Evolutionary conservation across 2,888 invertebrate species (phyloP), one percentile per base, ranked within the genome.

Genomic region (Noctua comes): DNA sequence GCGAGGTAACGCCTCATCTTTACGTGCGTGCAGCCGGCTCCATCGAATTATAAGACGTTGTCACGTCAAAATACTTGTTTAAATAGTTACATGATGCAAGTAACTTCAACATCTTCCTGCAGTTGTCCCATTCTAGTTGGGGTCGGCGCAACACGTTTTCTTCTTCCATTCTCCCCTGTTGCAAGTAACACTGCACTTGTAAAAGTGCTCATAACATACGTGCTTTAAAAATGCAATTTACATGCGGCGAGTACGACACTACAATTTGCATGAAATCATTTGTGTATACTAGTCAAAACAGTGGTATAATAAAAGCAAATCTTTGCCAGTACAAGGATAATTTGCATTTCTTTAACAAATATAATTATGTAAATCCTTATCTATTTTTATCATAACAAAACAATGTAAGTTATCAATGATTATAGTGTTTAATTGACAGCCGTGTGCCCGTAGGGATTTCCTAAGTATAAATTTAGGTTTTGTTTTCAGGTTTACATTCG

Each of bases 341-440:
- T 62, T 73, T 36, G 48, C 7, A 8, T 62, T 48, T 11, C 10
- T 24, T 24, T 54, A 10, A 54, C 11, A 11, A 54, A 54, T 54
- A 24, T 54, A 16, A 5, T 21, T 48, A 54, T 27, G 31, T 54
- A 43, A 70, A 69, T 79, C 31, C 51, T 16, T 40, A 77, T 40
- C 27, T 51, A 51, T 59, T 69, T 59, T 43, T 43, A 70, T 64
- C 31, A n/a, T 8, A 18, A 51, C 31, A 18, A 46, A 70, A 62
- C 21, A 51, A 62, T 18, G n/a, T 16, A 68, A 0, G 0, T 21
- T 54, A 70, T 62, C 62, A 51, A 51, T 21, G 18, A 78, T 31
- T 59, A 59, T 16, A 43, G 27, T 68, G 16, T 27, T 68, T 27
- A 31, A 40, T 21, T 51, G 10, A 43, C 7, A 24, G 13, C 24